Evolutionary conservation across 2,888 invertebrate species (phyloP).

Genomic region (Diabrotica balteata): DNA sequence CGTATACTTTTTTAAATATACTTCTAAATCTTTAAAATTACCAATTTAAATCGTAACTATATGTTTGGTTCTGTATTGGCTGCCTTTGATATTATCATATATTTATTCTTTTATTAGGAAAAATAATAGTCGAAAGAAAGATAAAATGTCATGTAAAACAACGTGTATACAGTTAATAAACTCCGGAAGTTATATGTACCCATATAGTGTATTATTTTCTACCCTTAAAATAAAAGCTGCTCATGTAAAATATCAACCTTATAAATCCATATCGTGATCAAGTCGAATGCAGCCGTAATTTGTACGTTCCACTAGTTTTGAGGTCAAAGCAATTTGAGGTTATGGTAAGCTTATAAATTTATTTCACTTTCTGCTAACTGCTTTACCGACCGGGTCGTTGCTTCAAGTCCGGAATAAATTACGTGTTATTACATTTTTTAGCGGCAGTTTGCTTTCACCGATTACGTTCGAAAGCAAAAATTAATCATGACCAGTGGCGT

Average conservation of each 20-base stretch:
- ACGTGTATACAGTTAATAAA: no score
- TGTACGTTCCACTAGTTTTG: constrained; percentile 24
- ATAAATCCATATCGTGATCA: background rate
- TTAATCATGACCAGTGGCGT: constrained; percentile 24
- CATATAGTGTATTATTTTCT: constrained; percentile 1
- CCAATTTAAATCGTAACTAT: no score
- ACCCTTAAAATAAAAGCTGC: constrained; percentile 5
- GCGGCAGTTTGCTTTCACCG: constrained; percentile 27
- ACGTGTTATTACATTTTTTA: constrained; percentile 27
- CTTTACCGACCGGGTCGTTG: constrained; percentile 20
- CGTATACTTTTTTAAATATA: no score
- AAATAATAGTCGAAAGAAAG: no score
- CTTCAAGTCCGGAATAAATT: constrained; percentile 21
- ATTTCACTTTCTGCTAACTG: constrained; percentile 33
- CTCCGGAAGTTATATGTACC: background rate
- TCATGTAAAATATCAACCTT: background rate
- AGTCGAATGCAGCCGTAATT: constrained; percentile 24
- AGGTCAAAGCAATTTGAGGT: constrained; percentile 32
- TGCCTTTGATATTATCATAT: no score
- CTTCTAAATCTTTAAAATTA: no score
- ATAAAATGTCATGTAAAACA: no score
- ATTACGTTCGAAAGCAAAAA: constrained; percentile 18
- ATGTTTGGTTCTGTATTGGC: no score
- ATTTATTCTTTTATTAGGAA: no score
- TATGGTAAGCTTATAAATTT: constrained; percentile 28